Evolutionary conservation across 2,797 vertebrate genomes (phyloP).

Genomic region (Scolopax rusticola): DNA sequence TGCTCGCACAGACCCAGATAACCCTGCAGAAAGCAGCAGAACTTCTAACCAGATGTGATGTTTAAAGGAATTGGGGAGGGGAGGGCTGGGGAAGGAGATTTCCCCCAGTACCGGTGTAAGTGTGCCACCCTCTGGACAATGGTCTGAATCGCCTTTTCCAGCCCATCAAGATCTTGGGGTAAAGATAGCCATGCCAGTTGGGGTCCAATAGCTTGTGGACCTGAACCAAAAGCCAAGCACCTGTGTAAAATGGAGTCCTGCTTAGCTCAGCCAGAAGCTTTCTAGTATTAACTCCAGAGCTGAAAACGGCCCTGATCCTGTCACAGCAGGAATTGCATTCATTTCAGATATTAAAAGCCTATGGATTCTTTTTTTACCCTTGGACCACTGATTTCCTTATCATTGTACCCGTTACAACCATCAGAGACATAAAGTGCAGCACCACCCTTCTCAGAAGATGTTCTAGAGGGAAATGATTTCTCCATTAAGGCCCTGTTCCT

Average conservation of each 20-base stretch:
- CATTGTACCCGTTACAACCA: background rate
- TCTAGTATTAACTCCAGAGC: background rate
- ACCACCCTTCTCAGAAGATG: background rate
- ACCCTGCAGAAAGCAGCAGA: background rate
- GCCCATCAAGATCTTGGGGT: background rate
- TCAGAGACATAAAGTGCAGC: accelerated
- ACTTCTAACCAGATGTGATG: background rate
- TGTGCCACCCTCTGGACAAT: background rate
- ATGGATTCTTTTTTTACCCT: background rate
- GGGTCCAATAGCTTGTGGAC: background rate
- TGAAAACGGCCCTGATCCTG: background rate
- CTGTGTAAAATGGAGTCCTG: background rate
- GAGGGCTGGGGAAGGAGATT: background rate
- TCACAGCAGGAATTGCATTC: background rate
- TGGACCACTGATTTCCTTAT: background rate
- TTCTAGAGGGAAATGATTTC: background rate
- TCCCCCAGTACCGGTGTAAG: background rate
- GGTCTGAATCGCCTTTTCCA: background rate
- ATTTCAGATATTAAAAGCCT: background rate
- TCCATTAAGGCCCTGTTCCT: background rate
- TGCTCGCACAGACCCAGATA: background rate
- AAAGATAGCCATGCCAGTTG: background rate
- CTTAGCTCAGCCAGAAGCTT: background rate
- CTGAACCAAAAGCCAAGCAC: accelerated
- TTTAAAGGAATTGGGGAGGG: background rate